Base-by-base conservation (phyloP, 2,888 invertebrate species). In the Itoplectis maculator region DNA sequence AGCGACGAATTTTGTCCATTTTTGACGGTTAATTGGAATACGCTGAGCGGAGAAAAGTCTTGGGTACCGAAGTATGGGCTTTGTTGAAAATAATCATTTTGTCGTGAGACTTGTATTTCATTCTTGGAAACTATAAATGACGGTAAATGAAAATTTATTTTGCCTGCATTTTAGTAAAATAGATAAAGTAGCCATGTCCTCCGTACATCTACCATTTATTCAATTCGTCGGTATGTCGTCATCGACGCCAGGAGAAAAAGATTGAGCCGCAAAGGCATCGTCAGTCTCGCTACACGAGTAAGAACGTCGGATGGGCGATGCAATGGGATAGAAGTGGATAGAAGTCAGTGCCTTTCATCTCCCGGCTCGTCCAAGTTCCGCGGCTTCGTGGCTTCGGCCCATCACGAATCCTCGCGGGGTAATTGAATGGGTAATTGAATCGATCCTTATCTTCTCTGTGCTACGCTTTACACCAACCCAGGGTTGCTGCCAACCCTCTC, bases 391-490 rank as follows among this genome's bases (percentile, higher is more conserved):
- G 85, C 63, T 86, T 81, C 63, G 76, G 74, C 81, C 84, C 82
- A 86, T 86, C 86, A 86, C 84, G 85, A 86, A 84, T 84, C 82
- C 82, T 84, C 81, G 65, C 78, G 81, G 79, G 76, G 88, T 90
- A 90, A 90, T 90, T 89, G 90, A 90, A 90, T 88, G 87, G 88
- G 87, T 89, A 90, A 90, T 90, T 89, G 90, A 89, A 90, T 87
- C 86, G 90, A 89, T 90, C 86, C 86, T 90, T 89, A 90, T 89
- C 89, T 86, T 75, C 65, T 45, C 72, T 76, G 40, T 72, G 69
- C 79, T 51, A 65, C 42, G 73, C 69, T 74, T 76, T 40, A 68
- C 76, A 2, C 79, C 66, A 54, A 72, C 79, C 35, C 72, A 61
- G 61, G 59, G 65, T 47, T 23, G 70, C n/a, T 35, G n/a, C 23